Conservation (phyloP, 2,888 invertebrate genomes). For the Ligdia adustata region DNA sequence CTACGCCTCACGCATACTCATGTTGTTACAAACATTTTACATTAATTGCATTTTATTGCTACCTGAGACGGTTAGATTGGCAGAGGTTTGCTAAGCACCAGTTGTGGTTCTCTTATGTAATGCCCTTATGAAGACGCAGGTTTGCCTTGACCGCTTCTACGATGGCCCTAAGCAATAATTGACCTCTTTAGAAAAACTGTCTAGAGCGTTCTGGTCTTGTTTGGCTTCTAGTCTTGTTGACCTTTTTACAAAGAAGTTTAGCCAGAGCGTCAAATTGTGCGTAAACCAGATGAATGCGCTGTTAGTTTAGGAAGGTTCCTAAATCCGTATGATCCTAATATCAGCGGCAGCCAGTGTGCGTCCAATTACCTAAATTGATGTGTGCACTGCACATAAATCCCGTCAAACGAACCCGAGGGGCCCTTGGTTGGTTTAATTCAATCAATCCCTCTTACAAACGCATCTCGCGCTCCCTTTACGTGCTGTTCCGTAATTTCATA, state of each 20-base stretch:
- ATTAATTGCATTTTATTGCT: slow-evolving; percentile 45
- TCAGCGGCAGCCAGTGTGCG: slow-evolving; percentile 41
- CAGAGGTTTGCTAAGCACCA: slow-evolving; percentile 36
- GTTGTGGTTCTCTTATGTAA: slow-evolving; percentile 32
- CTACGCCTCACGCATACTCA: slow-evolving; percentile 30
- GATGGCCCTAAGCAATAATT: slow-evolving; percentile 26
- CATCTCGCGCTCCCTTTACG: slow-evolving; percentile 35
- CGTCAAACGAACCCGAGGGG: slow-evolving; percentile 60
- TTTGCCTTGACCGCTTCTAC: slow-evolving; percentile 22
- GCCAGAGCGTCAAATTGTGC: too few relatives aligned
- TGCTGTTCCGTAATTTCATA: slow-evolving; percentile 36
- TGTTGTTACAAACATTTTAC: slow-evolving; percentile 36
- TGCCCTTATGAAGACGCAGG: slow-evolving; percentile 25
- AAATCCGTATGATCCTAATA: slow-evolving; percentile 6
- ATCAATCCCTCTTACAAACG: slow-evolving; percentile 55
- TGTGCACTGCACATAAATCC: slow-evolving; percentile 74
- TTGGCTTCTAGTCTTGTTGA: slow-evolving; percentile 9
- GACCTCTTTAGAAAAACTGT: slow-evolving; percentile 22
- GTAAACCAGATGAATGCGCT: too few relatives aligned
- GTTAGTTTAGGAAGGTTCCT: not conserved
- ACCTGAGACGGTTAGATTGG: slow-evolving; percentile 48
- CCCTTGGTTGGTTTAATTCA: slow-evolving; percentile 70
- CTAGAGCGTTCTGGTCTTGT: slow-evolving; percentile 20
- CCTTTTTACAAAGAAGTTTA: too few relatives aligned
- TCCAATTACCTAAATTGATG: slow-evolving; percentile 78